A percentile compares a stretch with the other conserved stretches of the same genome.
Conservation (phyloP, 2,113 vertebrate genomes). For the Hydropotes inermis region DNA sequence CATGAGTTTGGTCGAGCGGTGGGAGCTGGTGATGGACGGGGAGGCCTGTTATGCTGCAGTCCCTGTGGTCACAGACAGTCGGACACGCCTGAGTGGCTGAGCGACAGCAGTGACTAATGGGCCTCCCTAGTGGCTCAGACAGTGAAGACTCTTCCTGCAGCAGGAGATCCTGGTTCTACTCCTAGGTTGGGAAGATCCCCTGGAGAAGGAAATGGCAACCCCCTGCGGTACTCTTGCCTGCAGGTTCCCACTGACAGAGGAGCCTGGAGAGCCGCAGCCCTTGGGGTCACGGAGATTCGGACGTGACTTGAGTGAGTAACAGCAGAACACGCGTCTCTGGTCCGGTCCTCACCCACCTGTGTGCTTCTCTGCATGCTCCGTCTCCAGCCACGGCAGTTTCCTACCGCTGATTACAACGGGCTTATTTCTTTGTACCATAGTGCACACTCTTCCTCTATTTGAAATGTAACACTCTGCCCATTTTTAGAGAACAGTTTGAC, state of each 20-base stretch:
- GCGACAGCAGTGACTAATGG: fast-evolving
- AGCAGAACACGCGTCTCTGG: fast-evolving
- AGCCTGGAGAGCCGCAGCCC: neutral
- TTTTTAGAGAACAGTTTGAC: neutral
- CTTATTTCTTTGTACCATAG: neutral
- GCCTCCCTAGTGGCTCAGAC: neutral
- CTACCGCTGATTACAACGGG: neutral
- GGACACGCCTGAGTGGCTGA: fast-evolving
- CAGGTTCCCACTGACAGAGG: neutral
- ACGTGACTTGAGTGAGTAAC: fast-evolving
- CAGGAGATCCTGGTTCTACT: neutral
- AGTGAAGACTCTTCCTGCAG: fast-evolving
- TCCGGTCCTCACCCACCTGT: neutral
- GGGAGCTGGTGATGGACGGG: neutral
- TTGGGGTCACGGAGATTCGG: neutral
- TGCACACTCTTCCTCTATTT: neutral
- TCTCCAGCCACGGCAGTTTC: neutral
- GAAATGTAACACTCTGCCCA: neutral
- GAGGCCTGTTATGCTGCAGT: neutral
- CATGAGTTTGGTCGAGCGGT: neutral
- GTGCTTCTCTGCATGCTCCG: neutral
- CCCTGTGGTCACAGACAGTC: fast-evolving
- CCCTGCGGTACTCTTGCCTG: neutral
- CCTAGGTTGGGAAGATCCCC: fast-evolving
- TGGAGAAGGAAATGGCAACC: neutral